Conservation (phyloP, 2,888 invertebrate genomes). For the Lagria hirta region DNA sequence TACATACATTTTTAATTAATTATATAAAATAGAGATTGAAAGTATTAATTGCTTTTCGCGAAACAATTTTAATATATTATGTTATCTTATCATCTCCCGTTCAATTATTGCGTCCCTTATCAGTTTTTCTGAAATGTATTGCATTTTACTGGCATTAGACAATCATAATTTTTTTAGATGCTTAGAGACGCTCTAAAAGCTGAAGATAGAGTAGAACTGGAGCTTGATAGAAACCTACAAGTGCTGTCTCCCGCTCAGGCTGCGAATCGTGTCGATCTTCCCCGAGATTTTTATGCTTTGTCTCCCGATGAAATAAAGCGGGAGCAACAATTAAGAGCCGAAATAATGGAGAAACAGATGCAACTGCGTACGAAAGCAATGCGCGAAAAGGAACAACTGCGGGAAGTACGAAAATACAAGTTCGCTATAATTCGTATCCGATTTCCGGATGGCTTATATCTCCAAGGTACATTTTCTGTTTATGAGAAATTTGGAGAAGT, state of each 20-base stretch:
- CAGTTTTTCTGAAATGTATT: no score
- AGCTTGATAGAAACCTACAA: conserved; percentile 83
- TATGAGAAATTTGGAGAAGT: conserved; percentile 75
- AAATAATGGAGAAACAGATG: conserved; percentile 77
- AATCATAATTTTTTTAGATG: conserved; percentile 57
- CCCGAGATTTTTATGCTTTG: conserved; percentile 81
- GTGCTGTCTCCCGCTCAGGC: conserved; percentile 80
- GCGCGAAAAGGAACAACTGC: conserved; percentile 85
- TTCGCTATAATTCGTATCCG: conserved; percentile 83
- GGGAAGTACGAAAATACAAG: conserved; percentile 79
- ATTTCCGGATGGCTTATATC: conserved; percentile 82
- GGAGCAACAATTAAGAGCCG: conserved; percentile 75
- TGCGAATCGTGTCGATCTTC: conserved; percentile 67
- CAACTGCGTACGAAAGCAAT: conserved; percentile 92
- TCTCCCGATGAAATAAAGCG: conserved; percentile 80
- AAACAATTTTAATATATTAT: no score
- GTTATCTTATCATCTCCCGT: no score
- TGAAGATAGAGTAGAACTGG: conserved; percentile 79
- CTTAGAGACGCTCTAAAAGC: conserved; percentile 75
- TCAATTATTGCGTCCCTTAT: no score
- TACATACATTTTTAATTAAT: no score
- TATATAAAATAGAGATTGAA: no score
- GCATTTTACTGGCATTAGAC: no score
- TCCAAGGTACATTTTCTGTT: conserved; percentile 88
- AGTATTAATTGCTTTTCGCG: no score